Evolutionary conservation across 2,888 invertebrate species (phyloP), one percentile per base, ranked within the genome.

Genomic region (Lithophane semibrunnea): DNA sequence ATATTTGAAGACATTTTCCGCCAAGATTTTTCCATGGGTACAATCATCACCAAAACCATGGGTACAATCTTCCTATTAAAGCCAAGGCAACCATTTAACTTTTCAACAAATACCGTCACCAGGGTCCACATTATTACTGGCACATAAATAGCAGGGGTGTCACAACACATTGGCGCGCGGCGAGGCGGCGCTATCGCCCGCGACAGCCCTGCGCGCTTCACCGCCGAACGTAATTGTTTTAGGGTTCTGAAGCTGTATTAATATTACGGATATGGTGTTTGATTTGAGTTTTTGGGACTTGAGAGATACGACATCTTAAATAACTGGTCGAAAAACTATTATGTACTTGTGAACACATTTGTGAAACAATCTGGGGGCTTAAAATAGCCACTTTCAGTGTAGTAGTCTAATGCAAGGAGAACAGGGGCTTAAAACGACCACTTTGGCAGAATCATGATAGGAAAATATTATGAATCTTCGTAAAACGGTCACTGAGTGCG

Each of bases 91-190:
- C 44, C 71, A 66, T 82, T 85, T 58, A 82, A 73, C 63, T 83
- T 73, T 70, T 86, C 68, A 71, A 64, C 71, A 71, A 68, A 67
- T 67, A 64, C 67, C 61, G 47, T 58, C 60, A 71, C 68, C 79
- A 56, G 49, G 84, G 71, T 72, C 64, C 74, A 64, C 73, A 75
- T 86, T 86, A 88, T 87, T 89, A 80, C 84, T 71, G 86, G 80
- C 83, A 89, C 91, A 90, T 92, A 91, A 91, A 92, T 90, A 92
- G 61, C 69, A 76, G 82, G 84, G 84, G 49, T 86, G 87, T 77
- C 84, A 72, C 80, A 54, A 78, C 76, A 79, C 80, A 80, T 77
- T 73, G 83, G 84, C 73, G 75, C 82, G 85, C 87, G 81, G 60
- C 68, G 68, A 56, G 68, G 84, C 78, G 84, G 72, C 83, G 85